Evolutionary conservation across 1,140 invertebrate species (phyloP), one percentile per base, ranked within the genome.

Genomic region (Cydia splendana): DNA sequence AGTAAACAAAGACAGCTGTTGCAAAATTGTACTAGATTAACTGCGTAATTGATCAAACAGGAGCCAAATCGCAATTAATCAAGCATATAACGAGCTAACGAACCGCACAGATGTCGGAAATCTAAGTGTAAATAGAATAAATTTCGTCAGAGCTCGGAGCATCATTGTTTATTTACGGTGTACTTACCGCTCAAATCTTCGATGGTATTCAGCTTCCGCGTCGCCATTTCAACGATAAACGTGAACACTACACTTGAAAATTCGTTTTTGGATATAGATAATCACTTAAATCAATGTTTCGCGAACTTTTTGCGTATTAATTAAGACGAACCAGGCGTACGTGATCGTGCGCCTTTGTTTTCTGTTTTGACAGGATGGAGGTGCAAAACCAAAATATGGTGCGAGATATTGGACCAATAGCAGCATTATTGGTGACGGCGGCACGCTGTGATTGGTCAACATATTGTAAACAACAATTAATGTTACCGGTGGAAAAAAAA

Each of bases 181-280:
- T 76, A 88, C 91, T 91, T 79, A 92, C 91, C 91, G 85, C 88
- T 91, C 51, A 92, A 79, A 82, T 92, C 90, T 84, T 92, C 91
- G 75, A 92, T 85, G n/a, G 90, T 92, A 76, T 92, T 91, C 80
- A 92, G 84, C 77, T 92, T 92, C 80, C 88, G 84, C 20, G 89
- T 82, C 79, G 89, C 86, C 91, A 92, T 92, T 78, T 83, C 88
- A 75, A 76, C 69, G 74, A 75, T 75, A 62, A 78, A 77, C 71
- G 76, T 71, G 53, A 75, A 76, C 82, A 86, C 80, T 79, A 77
- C 82, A 86, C 86, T 75, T 51, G 65, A 53, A 75, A 74, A 34
- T 45, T 48, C 28, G 45, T 45, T 82, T 75, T 20, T 76, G 15
- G 65, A 75, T 65, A 74, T 75, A 76, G 10, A 65, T 74, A 10